A percentile compares a stretch with the other conserved stretches of the same genome.
These are phyloP conservation scores for Mus pahari DNA, from an alignment of 2,113 vertebrate genomes.

Conservation along the genomic window DNA sequence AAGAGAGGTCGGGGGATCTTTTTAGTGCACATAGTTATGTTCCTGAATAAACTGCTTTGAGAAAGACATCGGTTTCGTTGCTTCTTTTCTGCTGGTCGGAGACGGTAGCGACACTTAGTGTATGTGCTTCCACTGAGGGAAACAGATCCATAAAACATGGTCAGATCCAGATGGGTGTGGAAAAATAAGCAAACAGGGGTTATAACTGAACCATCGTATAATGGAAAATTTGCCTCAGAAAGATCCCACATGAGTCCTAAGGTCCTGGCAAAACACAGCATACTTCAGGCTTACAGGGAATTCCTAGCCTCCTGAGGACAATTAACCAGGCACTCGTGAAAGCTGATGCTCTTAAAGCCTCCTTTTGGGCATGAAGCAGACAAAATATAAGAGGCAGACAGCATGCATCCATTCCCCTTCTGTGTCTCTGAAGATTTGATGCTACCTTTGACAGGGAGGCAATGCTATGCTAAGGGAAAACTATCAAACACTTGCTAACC, in stretches of 20 bases:
- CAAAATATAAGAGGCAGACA: neutral
- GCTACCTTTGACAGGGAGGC: neutral
- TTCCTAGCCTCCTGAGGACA: neutral
- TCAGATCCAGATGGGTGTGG: neutral
- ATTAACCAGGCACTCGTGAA: neutral
- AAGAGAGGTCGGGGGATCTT: too few species aligned
- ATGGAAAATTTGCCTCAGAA: constrained; percentile 5
- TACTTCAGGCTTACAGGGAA: neutral
- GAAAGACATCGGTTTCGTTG: too few species aligned
- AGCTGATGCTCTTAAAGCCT: neutral
- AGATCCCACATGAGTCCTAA: neutral
- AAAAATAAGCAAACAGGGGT: constrained; percentile 12
- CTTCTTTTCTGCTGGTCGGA: too few species aligned
- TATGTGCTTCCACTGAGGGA: neutral
- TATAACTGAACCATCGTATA: constrained; percentile 1
- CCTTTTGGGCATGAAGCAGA: neutral
- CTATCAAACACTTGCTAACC: neutral
- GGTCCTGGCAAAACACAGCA: neutral
- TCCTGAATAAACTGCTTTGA: too few species aligned
- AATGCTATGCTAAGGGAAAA: neutral
- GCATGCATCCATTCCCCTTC: neutral
- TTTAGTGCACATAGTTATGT: too few species aligned
- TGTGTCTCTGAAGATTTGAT: neutral
- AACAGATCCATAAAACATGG: constrained; percentile 26
- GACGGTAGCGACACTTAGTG: too few species aligned